Base-by-base conservation (phyloP, 2,888 invertebrate species). In the Macrostomum cliftonense region DNA sequence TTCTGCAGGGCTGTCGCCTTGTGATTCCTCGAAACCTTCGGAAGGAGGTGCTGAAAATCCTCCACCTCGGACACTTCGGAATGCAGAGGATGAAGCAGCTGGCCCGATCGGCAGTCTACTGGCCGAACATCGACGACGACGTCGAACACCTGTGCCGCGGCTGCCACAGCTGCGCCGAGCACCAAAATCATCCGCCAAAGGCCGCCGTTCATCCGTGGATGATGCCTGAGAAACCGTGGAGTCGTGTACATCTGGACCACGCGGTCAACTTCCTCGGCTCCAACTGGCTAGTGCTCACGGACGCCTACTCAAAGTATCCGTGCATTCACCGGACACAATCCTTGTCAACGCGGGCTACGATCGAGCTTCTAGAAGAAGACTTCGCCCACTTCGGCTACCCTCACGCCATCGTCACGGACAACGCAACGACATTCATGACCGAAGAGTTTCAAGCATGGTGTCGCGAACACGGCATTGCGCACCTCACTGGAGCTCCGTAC, bases 201-300 rank as follows among this genome's bases (percentile, higher is more conserved):
- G 53, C 57, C n/a, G 55, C 58, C 1, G 39, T 59, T 12, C 58
- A 59, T 42, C 56, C 56, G 4, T 63, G 58, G 59, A 52, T 54
- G 43, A 55, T 47, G 42, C 60, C 61, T 11, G 47, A 45, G 12
- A 49, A 50, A 37, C 55, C 58, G n/a, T 62, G 58, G 61, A 46
- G 47, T 11, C 46, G 60, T 9, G 12, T 62, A 1, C 60, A 61
- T 39, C 42, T 59, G 17, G 59, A 61, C 45, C 58, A 54, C 46
- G 59, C 59, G n/a, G 58, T 55, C 17, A 56, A 52, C 37, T 48
- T 54, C 37, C 12, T 49, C 40, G 55, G 53, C 2, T 43, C 46
- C 42, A 54, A 52, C 43, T 55, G 53, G 43, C 48, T 61, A 12
- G 44, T 59, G 9, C 36, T 56, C 9, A 46, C 57, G 1, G 57